Conservation (phyloP, 1,140 invertebrate species). For the Bombyx mandarina region DNA sequence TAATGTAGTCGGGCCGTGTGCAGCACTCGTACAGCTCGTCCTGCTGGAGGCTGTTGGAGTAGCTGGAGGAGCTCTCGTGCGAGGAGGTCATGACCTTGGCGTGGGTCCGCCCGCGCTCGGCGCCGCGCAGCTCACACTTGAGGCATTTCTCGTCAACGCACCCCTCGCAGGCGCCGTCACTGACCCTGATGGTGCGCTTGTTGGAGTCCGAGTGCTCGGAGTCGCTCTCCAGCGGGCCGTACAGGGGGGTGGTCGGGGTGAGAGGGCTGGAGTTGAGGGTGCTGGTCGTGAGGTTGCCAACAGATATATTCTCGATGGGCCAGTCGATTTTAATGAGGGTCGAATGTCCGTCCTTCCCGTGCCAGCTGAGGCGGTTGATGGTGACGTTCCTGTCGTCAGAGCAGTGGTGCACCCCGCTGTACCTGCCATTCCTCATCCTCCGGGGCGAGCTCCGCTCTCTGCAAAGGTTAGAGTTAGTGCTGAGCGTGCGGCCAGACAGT, state of each 20-base stretch:
- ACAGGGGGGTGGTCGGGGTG: constrained; percentile 44
- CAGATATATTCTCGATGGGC: constrained; percentile 40
- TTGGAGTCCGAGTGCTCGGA: constrained; percentile 49
- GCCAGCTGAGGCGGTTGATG: constrained; percentile 45
- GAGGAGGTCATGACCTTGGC: constrained; percentile 61
- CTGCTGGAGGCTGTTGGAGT: constrained; percentile 67
- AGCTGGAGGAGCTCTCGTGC: constrained; percentile 72
- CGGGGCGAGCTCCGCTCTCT: constrained; percentile 58
- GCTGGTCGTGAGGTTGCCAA: constrained; percentile 39
- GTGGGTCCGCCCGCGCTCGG: constrained; percentile 43
- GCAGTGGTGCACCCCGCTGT: constrained; percentile 44
- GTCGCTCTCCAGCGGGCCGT: constrained; percentile 55
- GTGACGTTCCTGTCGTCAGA: constrained; percentile 23
- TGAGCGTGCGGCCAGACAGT: constrained; percentile 8
- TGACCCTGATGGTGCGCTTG: constrained; percentile 53
- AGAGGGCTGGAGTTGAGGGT: constrained; percentile 42
- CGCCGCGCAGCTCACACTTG: constrained; percentile 56
- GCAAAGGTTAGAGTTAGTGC: constrained; percentile 18
- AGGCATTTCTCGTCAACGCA: constrained; percentile 53
- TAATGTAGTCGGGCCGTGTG: constrained; percentile 59
- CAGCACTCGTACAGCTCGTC: constrained; percentile 67
- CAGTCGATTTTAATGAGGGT: constrained; percentile 59
- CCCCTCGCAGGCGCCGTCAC: constrained; percentile 30
- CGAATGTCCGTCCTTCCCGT: constrained; percentile 54
- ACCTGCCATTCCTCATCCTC: constrained; percentile 39